Evolutionary conservation across 2,113 vertebrate species (phyloP).

Genomic region (Danio rerio): DNA sequence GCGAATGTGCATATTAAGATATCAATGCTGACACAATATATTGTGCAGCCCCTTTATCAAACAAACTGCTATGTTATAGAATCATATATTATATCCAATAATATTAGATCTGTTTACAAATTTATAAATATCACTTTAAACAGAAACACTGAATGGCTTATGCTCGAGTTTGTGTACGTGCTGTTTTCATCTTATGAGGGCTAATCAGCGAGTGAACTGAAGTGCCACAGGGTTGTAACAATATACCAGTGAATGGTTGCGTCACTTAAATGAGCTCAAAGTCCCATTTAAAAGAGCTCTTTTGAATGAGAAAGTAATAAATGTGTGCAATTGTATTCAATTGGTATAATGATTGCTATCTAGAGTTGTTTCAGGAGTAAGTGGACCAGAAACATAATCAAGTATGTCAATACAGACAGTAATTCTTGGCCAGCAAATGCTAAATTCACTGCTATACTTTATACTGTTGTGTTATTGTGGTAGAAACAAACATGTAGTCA

Average conservation of each 20-base stretch:
- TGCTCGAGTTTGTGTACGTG: not conserved
- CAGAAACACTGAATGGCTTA: too few relatives aligned
- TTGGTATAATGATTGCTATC: not conserved
- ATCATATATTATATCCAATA: too few relatives aligned
- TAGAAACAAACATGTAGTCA: not conserved
- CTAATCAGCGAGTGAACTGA: conserved; percentile 13
- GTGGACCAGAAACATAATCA: not conserved
- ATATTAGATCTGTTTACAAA: too few relatives aligned
- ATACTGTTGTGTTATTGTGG: not conserved
- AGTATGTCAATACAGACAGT: not conserved
- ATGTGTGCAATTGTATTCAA: not conserved
- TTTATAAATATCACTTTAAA: too few relatives aligned
- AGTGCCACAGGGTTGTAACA: conserved; percentile 36
- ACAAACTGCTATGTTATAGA: too few relatives aligned
- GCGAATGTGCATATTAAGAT: too few relatives aligned
- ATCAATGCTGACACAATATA: too few relatives aligned
- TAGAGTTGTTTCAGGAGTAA: not conserved
- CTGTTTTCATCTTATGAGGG: not conserved
- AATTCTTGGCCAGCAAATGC: not conserved
- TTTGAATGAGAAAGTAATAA: not conserved
- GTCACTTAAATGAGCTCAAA: conserved; percentile 22
- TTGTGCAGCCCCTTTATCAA: too few relatives aligned
- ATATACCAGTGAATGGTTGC: conserved; percentile 33
- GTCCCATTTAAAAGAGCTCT: not conserved
- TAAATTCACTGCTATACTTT: not conserved